phyloP scores from a whole-genome alignment of 2,888 invertebrate genomes.

The Pandemis heparana region DNA sequence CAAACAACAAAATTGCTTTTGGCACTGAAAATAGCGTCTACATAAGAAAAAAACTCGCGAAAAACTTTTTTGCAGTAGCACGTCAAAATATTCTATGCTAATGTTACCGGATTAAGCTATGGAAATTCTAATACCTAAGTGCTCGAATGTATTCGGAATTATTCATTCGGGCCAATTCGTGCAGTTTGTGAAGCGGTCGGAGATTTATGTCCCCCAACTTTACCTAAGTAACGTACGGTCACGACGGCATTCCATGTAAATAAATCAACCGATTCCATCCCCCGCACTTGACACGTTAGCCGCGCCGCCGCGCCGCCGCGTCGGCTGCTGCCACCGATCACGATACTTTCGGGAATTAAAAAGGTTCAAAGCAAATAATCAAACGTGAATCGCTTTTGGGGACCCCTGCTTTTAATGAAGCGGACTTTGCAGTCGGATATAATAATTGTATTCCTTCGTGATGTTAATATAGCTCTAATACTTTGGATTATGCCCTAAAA shows the following conservation, averaged over 20 bases:
- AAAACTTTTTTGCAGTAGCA: background rate
- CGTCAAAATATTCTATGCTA: slow-evolving; percentile 29
- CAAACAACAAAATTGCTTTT: background rate
- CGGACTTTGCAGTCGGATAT: slow-evolving; percentile 18
- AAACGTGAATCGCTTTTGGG: slow-evolving; percentile 20
- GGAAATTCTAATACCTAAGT: slow-evolving; percentile 50
- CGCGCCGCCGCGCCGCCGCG: slow-evolving; percentile 4
- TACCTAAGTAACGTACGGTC: slow-evolving; percentile 69
- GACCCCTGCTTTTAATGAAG: slow-evolving; percentile 24
- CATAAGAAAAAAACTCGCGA: background rate
- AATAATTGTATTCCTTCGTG: slow-evolving; percentile 16
- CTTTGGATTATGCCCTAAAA: too few relatives aligned
- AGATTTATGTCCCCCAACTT: slow-evolving; percentile 76
- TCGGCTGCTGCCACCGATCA: slow-evolving; percentile 4
- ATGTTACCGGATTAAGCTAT: slow-evolving; percentile 40
- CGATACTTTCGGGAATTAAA: slow-evolving; percentile 36
- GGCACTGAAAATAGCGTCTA: background rate
- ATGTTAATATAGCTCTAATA: too few relatives aligned
- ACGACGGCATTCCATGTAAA: slow-evolving; percentile 58
- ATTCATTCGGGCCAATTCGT: slow-evolving; percentile 69
- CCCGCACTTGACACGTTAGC: slow-evolving; percentile 11
- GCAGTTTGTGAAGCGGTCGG: slow-evolving; percentile 64
- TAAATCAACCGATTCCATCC: slow-evolving; percentile 62
- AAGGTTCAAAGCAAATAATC: slow-evolving; percentile 40
- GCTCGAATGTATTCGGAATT: slow-evolving; percentile 66